A percentile compares a stretch with the other conserved stretches of the same genome.
Evolutionary conservation across 1,140 invertebrate species (phyloP).

Genomic region (Sycophaga agraensis): DNA sequence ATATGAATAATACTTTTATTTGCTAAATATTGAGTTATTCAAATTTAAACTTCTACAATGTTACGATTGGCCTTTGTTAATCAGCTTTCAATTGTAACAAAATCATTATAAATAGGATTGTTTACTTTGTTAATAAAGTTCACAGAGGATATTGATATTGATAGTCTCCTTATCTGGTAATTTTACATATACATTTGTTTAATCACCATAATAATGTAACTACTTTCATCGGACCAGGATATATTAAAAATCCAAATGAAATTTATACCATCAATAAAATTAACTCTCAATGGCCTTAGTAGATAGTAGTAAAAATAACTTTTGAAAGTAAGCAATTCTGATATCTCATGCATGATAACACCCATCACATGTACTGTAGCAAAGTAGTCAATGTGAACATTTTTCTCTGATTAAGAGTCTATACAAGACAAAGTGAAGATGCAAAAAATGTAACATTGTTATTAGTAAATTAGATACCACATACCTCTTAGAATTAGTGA

Average conservation of each 20-base stretch:
- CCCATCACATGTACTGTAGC: not conserved
- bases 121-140: slow-evolving; percentile 14
- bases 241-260: not conserved
- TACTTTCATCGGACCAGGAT: slow-evolving; percentile 10
- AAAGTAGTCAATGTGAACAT: not conserved
- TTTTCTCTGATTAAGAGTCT: not conserved
- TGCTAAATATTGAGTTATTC: too few species aligned
- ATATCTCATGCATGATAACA: not conserved
- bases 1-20: too few species aligned
- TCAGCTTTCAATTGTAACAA: slow-evolving; percentile 4
- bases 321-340: not conserved
- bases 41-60: too few species aligned
- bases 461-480: not conserved
- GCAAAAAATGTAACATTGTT: too few species aligned
- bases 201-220: not conserved
- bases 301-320: slow-evolving; percentile 1
- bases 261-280: slow-evolving; percentile 3
- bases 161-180: slow-evolving; percentile 3
- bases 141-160: not conserved
- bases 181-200: not conserved
- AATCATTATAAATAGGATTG: not conserved
- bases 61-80: not conserved
- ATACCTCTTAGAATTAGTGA: slow-evolving; percentile 4
- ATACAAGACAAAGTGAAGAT: not conserved
- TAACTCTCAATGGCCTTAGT: not conserved